Evolutionary conservation across 2,113 vertebrate genomes (phyloP).

Genomic region (Dryoscopus gambensis): DNA sequence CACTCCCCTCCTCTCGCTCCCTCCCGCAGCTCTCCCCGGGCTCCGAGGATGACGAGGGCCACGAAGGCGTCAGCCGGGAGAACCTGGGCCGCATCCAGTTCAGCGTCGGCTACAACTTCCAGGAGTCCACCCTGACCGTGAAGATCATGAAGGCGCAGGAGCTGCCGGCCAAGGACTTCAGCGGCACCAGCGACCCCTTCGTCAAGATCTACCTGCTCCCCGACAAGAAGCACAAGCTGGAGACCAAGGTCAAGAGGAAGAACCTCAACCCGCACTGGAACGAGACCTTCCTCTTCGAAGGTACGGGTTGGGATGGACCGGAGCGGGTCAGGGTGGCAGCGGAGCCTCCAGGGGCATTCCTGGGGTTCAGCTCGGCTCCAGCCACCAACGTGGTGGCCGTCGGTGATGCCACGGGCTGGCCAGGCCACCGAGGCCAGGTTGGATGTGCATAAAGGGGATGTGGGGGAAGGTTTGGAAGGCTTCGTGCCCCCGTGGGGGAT

Average conservation of each 20-base stretch:
- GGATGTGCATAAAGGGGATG: not conserved
- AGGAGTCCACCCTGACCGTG: conserved; percentile 96
- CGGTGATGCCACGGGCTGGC: fast-evolving
- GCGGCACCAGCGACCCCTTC: conserved; percentile 95
- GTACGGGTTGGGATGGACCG: conserved; percentile 54
- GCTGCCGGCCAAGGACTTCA: conserved; percentile 97
- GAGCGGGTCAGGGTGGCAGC: not conserved
- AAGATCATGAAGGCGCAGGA: conserved; percentile 97
- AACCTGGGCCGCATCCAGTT: conserved; percentile 98
- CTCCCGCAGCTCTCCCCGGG: conserved; percentile 85
- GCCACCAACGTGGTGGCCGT: fast-evolving
- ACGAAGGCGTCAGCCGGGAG: conserved; percentile 88
- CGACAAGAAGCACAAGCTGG: conserved; percentile 98
- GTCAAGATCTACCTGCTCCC: conserved; percentile 98
- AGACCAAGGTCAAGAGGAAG: conserved; percentile 99
- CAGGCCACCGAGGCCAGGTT: not conserved
- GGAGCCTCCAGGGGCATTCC: fast-evolving
- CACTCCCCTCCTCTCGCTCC: not conserved
- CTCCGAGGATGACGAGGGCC: conserved; percentile 91
- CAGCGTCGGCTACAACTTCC: conserved; percentile 98
- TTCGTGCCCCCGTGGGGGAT: not conserved
- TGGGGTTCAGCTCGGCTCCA: not conserved
- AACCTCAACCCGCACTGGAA: conserved; percentile 99
- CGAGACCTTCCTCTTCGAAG: conserved; percentile 97
- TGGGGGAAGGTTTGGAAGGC: not conserved